Conservation (phyloP, 1,140 invertebrate genomes). For the Drosophila sturtevanti region DNA sequence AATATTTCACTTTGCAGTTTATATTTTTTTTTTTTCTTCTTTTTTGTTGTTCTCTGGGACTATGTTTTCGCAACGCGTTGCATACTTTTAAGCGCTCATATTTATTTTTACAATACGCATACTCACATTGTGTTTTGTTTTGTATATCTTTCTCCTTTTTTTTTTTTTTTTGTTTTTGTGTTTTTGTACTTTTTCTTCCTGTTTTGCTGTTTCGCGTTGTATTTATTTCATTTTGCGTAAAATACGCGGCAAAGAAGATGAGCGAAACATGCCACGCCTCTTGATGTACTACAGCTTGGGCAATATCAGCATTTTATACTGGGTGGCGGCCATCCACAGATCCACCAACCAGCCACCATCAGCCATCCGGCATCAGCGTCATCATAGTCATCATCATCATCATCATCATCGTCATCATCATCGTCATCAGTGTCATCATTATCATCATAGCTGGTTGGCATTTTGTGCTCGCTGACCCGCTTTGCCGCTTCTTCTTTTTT, state of each 20-base stretch:
- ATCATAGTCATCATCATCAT: slow-evolving; percentile 65
- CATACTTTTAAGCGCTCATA: slow-evolving; percentile 57
- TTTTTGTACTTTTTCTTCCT: slow-evolving; percentile 20
- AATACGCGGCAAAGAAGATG: slow-evolving; percentile 43
- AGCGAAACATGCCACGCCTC: slow-evolving; percentile 13
- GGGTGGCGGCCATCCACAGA: slow-evolving; percentile 60
- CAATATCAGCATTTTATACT: slow-evolving; percentile 77
- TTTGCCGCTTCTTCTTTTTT: slow-evolving; percentile 28
- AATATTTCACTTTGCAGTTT: slow-evolving; percentile 39
- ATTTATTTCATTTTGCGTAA: slow-evolving; percentile 67
- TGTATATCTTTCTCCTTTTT: no score
- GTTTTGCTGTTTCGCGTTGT: slow-evolving; percentile 33
- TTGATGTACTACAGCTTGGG: slow-evolving; percentile 48
- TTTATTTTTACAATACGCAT: slow-evolving; percentile 65
- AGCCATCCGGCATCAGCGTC: slow-evolving; percentile 31
- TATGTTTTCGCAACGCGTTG: slow-evolving; percentile 34
- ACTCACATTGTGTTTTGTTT: slow-evolving; percentile 21
- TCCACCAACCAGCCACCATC: slow-evolving; percentile 66
- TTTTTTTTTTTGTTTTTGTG: no score
- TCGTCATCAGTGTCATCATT: slow-evolving; percentile 43
- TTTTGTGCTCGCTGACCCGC: slow-evolving; percentile 77
- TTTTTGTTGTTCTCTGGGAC: neutral
- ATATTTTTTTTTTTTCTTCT: neutral
- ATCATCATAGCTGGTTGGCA: slow-evolving; percentile 59
- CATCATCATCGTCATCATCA: no score